Evolutionary conservation across 2,797 vertebrate genomes (phyloP), one percentile per base, ranked within the genome.

Genomic region (Gypaetus barbatus): DNA sequence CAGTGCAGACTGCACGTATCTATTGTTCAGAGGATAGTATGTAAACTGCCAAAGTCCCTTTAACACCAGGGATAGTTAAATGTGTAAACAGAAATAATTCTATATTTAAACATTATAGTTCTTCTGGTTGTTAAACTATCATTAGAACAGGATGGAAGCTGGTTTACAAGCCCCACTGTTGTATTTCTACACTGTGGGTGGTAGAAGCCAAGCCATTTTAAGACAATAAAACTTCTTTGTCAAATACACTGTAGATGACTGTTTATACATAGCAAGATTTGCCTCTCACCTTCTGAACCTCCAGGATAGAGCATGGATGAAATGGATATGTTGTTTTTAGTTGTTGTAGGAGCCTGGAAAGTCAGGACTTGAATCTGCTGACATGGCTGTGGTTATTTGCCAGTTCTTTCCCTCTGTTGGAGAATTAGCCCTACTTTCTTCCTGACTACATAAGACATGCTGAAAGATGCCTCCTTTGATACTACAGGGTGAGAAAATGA

Each of bases 81-180:
- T n/a, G 65, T 93, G 89, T 96, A 97, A 97, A 96, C 96, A 97
- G 96, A 94, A 96, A 97, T 96, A 89, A 96, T 87, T 96, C 96
- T 95, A 93, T 93, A 96, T 96, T 97, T 97, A 97, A 97, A 97
- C 78, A 84, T 89, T 78, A 86, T 91, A 93, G 90, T 86, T 96
- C 92, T 96, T 93, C 78, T 93, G 79, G 90, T 92, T 97, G 93
- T 97, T 97, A 97, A 97, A 89, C 90, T 93, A 97, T 97, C 96
- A 91, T 95, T 96, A 91, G 76, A 93, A 92, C 84, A 93, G 94
- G 90, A 94, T 97, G 90, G 97, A 93, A 97, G 73, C 73, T 93
- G 92, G 92, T 97, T 97, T 97, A 96, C 84, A 95, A 96, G 95
- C 51, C 81, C 65, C 63, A 24, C 82, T 87, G 86, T 71, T 95